Evolutionary conservation across 2,797 vertebrate genomes (phyloP).

Genomic region (Muscicapa comitata): DNA sequence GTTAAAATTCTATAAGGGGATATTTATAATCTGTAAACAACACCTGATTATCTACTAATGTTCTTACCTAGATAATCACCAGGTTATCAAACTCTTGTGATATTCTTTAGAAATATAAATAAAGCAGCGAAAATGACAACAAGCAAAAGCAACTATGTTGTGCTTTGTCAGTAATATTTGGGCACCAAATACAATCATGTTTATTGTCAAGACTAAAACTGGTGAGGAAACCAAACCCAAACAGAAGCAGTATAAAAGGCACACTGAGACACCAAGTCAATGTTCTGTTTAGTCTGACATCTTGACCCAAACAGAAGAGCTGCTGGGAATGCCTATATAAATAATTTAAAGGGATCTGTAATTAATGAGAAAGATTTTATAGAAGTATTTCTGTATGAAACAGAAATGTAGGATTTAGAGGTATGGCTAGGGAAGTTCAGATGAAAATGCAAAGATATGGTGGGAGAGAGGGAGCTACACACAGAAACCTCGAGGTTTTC

Average conservation of each 20-base stretch:
- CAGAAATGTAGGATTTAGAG: background rate
- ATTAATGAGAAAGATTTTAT: constrained; percentile 2
- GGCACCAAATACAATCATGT: background rate
- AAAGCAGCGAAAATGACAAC: background rate
- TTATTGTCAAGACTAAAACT: background rate
- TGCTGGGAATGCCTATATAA: background rate
- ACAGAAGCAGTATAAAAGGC: background rate
- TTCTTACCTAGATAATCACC: background rate
- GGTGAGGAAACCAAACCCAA: background rate
- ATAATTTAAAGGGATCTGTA: constrained; percentile 18
- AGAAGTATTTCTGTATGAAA: background rate
- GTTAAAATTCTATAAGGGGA: background rate
- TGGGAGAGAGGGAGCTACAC: background rate
- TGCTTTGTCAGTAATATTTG: background rate
- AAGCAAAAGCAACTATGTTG: background rate
- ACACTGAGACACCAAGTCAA: background rate
- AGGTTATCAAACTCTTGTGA: background rate
- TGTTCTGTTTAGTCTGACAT: background rate
- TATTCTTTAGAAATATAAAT: background rate
- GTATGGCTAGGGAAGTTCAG: background rate
- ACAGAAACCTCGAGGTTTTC: background rate
- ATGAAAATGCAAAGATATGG: background rate
- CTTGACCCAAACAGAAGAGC: constrained; percentile 4
- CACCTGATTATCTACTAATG: constrained; percentile 17
- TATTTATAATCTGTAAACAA: constrained; percentile 18